Percentiles rank a stretch among this genome's conserved stretches.
phyloP scores from a whole-genome alignment of 2,797 vertebrate species.

The Pseudocheirus occidentalis region DNA sequence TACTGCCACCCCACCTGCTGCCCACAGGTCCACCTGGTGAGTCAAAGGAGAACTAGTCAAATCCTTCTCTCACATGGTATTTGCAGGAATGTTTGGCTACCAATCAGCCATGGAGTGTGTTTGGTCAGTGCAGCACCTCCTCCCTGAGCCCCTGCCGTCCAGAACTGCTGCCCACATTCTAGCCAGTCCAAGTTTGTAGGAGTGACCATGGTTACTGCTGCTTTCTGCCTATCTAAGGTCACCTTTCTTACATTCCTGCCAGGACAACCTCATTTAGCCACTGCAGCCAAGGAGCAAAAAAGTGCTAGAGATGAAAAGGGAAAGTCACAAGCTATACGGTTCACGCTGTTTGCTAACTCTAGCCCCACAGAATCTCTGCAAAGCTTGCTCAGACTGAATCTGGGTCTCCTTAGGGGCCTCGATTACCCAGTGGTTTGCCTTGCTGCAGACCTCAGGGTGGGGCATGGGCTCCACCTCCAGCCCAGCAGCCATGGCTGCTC shows the following conservation, averaged over 20 bases:
- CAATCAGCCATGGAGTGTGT: neutral
- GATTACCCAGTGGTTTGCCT: neutral
- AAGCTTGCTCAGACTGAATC: neutral
- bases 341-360: neutral
- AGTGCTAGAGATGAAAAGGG: neutral
- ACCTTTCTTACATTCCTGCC: conserved; percentile 39
- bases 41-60: neutral
- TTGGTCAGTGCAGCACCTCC: neutral
- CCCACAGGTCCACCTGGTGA: neutral
- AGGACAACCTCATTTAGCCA: neutral
- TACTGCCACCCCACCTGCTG: neutral
- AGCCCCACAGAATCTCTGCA: neutral
- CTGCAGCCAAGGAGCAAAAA: conserved; percentile 13
- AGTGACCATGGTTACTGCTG: neutral
- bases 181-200: neutral
- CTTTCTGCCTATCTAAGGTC: conserved; percentile 42
- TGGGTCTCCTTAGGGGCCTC: neutral
- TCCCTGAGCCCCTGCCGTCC: conserved; percentile 49
- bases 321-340: neutral
- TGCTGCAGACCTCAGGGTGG: neutral
- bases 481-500: neutral
- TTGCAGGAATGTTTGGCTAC: neutral
- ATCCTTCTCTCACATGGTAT: neutral
- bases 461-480: neutral
- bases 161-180: conserved; percentile 25